Conservation (phyloP, 2,797 vertebrate species). For the Spondyliosoma cantharus region DNA sequence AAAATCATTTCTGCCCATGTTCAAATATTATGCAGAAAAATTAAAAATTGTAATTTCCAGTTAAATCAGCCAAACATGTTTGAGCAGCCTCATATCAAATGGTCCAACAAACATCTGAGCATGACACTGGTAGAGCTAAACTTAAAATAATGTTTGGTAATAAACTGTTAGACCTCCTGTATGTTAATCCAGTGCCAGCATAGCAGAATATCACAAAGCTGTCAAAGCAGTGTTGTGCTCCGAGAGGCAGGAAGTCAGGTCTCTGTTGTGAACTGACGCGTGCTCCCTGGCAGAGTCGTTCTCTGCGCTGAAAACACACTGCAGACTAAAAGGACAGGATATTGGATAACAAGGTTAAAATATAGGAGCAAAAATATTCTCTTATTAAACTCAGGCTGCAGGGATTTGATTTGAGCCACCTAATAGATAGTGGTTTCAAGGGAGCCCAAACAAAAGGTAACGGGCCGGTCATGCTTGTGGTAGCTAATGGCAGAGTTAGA, state of each 20-base stretch:
- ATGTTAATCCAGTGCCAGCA: conserved; percentile 20
- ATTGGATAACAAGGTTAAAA: conserved; percentile 85
- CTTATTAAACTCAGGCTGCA: conserved; percentile 83
- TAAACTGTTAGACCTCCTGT: conserved; percentile 3
- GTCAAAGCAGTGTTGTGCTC: conserved; percentile 42
- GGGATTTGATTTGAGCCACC: conserved; percentile 82
- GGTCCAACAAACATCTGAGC: neutral
- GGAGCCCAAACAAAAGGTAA: conserved; percentile 83
- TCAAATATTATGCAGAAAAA: conserved; percentile 17
- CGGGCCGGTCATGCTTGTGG: conserved; percentile 82
- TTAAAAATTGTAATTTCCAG: neutral
- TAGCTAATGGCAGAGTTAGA: conserved; percentile 82
- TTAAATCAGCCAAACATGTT: conserved; percentile 12
- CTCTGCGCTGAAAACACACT: conserved; percentile 65
- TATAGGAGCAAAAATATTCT: conserved; percentile 80
- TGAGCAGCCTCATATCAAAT: neutral
- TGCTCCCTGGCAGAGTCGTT: conserved; percentile 44
- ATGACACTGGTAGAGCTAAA: conserved; percentile 20
- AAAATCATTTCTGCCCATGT: conserved; percentile 18
- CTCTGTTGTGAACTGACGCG: conserved; percentile 49
- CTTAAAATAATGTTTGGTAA: neutral
- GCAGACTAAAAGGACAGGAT: conserved; percentile 75
- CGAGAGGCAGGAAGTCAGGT: conserved; percentile 45
- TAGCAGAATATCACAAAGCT: conserved; percentile 36
- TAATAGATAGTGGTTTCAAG: conserved; percentile 84